Percentiles rank a stretch among this genome's conserved stretches.
Evolutionary conservation across 2,888 invertebrate genomes (phyloP).

Genomic region (Caenorhabditis imperialis): DNA sequence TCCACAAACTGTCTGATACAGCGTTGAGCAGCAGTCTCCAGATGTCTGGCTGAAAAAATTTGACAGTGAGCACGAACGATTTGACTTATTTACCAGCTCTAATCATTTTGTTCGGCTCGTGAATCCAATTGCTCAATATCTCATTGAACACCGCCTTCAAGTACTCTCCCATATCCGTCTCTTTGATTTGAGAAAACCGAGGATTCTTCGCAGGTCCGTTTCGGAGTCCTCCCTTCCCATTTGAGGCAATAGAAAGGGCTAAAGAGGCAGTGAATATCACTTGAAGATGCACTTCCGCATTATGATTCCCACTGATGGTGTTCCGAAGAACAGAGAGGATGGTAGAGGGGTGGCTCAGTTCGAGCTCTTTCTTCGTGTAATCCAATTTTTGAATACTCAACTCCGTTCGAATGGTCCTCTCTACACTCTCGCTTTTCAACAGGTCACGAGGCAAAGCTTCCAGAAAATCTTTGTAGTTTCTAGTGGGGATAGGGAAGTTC

Average conservation of each 20-base stretch:
- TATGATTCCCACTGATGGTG: background rate
- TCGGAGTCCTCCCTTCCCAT: constrained; percentile 80
- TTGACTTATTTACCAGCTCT: constrained; percentile 75
- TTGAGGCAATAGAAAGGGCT: constrained; percentile 37
- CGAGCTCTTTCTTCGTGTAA: background rate
- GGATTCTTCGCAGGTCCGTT: constrained; percentile 80
- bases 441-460: background rate
- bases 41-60: constrained; percentile 79
- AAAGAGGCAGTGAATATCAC: constrained; percentile 29
- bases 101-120: constrained; percentile 79
- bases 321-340: background rate
- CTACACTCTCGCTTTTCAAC: background rate
- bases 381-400: background rate
- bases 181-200: constrained; percentile 23
- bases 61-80: background rate
- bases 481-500: background rate
- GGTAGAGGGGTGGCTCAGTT: background rate
- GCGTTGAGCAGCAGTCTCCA: constrained; percentile 80
- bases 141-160: constrained; percentile 16
- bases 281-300: constrained; percentile 12
- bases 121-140: constrained; percentile 78
- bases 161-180: background rate
- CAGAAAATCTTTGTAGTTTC: constrained; percentile 7
- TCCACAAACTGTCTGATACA: constrained; percentile 32
- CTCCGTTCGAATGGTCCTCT: constrained; percentile 4